Evolutionary conservation across 2,113 vertebrate genomes (phyloP), one percentile per base, ranked within the genome.

Genomic region (Microcebus ravelobensis): DNA sequence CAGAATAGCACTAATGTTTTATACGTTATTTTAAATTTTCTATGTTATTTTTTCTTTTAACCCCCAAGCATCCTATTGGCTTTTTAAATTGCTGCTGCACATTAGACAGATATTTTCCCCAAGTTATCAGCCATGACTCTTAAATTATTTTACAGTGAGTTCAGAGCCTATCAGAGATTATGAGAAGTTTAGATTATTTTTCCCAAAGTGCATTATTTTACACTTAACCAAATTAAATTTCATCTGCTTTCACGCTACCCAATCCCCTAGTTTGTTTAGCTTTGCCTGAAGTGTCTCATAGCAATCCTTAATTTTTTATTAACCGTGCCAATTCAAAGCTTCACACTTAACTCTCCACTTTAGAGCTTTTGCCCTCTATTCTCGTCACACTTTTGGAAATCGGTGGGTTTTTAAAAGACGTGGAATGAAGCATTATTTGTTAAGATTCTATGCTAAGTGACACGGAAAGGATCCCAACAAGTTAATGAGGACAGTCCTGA

Each of bases 261-360:
- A 84, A 31, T 85, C 91, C 93, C 93, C 92, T 6, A 39, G 96
- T 93, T 97, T 96, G 93, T 52, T 96, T 59, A 83, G 89, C 45
- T 97, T 94, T 87, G 79, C 97, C 95, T 74, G 65, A 94, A 96
- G 94, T 91, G 93, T 89, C 96, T 96, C 97, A 59, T 0, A 81
- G 95, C 93, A 96, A 94, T 94, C 94, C 91, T 97, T 97, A 97
- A 97, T 96, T 97, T 97, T 97, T 97, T 97, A 97, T 97, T 95
- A 97, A 96, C 88, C 0, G 3, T 81, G 91, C 79, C 91, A 55
- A 65, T 87, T 94, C 88, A 48, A 59, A 92, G 87, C 82, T 91
- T 87, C 36, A 21, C 83, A 57, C 86, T 94, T 90, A 95, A 83
- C 77, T 87, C 48, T 70, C 81, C 77, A 50, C 88, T 74, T 74